Percentiles rank a stretch among this genome's conserved stretches.
Conservation (phyloP, 2,888 invertebrate species). For the Perithous albicinctus region DNA sequence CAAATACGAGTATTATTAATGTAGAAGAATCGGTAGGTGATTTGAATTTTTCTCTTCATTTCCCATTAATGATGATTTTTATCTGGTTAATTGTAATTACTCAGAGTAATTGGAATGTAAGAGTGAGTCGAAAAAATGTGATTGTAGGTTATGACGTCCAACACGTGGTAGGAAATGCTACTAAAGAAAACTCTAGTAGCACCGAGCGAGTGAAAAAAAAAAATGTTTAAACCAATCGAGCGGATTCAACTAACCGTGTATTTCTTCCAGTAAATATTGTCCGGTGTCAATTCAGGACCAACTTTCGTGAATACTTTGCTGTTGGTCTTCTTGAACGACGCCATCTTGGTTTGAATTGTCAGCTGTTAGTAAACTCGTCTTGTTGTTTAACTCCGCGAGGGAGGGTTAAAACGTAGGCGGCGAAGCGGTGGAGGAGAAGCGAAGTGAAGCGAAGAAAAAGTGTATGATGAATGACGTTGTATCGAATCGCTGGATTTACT, state of each 20-base stretch:
- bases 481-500: conserved; percentile 11
- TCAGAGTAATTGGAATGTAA: no score
- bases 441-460: background rate
- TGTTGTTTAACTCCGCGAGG: no score
- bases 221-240: background rate
- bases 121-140: no score
- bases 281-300: conserved; percentile 89
- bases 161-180: conserved; percentile 30
- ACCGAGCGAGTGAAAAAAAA: background rate
- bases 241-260: conserved; percentile 88
- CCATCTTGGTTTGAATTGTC: conserved; percentile 82
- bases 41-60: no score
- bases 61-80: no score
- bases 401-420: background rate
- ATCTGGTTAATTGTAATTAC: no score
- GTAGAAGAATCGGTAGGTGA: no score
- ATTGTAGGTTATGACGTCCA: background rate
- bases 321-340: conserved; percentile 90
- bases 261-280: conserved; percentile 95
- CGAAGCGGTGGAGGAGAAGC: background rate
- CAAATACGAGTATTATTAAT: no score
- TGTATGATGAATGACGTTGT: conserved; percentile 23
- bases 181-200: no score
- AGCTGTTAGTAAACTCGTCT: conserved; percentile 43
- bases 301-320: conserved; percentile 89